Conservation (phyloP, 2,113 vertebrate species). For the Poecilia latipinna region DNA sequence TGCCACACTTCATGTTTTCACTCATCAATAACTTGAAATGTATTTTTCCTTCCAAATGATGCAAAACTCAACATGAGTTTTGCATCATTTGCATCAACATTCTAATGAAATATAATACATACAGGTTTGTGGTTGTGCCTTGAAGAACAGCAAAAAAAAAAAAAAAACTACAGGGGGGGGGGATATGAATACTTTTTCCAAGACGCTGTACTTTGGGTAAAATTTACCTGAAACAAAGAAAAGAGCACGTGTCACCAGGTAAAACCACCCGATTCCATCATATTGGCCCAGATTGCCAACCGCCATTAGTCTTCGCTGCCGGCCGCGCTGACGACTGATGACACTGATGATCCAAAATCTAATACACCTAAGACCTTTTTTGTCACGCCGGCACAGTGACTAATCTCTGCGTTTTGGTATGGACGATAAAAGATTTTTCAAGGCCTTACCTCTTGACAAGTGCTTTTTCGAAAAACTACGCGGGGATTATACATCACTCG, state of each 20-base stretch:
- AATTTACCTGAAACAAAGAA: neutral
- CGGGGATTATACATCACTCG: constrained; percentile 47
- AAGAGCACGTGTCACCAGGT: neutral
- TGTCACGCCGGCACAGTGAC: constrained; percentile 14
- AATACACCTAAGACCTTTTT: constrained; percentile 6
- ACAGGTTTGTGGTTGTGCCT: neutral
- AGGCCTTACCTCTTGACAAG: constrained; percentile 36
- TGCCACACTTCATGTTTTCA: neutral
- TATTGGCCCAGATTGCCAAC: constrained; percentile 39
- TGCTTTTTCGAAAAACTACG: constrained; percentile 30
- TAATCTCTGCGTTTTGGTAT: constrained; percentile 23
- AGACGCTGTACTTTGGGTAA: neutral
- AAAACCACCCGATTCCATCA: constrained; percentile 41
- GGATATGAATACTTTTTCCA: neutral
- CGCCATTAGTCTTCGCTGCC: constrained; percentile 30
- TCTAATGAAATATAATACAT: neutral
- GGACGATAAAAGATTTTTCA: constrained; percentile 40
- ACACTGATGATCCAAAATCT: constrained; percentile 43
- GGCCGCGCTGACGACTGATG: constrained; percentile 39
- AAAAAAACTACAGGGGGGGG: neutral
- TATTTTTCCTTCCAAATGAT: neutral
- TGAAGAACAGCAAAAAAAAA: neutral
- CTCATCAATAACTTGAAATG: neutral
- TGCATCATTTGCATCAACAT: neutral
- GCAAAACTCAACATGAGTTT: neutral